Conservation (phyloP, 1,140 invertebrate species). For the Homalodisca vitripennis region DNA sequence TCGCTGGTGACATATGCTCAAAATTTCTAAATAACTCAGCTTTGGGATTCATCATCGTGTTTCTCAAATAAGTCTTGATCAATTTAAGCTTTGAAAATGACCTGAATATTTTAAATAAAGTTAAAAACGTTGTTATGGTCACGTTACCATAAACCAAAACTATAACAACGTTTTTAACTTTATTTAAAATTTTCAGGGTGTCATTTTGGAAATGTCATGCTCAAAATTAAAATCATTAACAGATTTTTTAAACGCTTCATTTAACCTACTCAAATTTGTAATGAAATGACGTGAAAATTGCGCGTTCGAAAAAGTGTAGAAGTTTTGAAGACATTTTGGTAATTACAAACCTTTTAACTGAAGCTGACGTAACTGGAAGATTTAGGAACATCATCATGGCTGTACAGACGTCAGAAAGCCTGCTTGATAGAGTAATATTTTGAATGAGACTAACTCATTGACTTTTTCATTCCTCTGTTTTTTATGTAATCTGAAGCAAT, state of each 20-base stretch:
- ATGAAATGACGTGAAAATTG: not conserved
- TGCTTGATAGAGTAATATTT: conserved; percentile 8
- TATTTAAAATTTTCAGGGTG: not conserved
- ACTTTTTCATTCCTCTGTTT: not conserved
- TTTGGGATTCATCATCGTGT: not conserved
- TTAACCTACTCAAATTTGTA: not conserved
- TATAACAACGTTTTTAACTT: not conserved
- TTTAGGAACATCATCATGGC: conserved; percentile 21
- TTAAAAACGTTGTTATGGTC: not conserved
- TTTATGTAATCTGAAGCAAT: not conserved
- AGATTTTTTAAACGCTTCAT: not conserved
- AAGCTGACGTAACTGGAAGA: conserved; percentile 24
- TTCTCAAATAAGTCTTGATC: not conserved
- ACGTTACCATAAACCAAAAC: not conserved
- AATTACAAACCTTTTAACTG: not conserved
- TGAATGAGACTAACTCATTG: not conserved
- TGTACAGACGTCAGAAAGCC: conserved; percentile 20
- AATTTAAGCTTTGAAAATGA: not conserved
- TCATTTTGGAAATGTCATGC: too few species aligned
- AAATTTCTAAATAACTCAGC: not conserved
- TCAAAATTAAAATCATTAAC: not conserved
- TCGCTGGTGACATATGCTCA: not conserved
- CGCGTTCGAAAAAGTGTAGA: not conserved
- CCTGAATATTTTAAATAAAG: not conserved
- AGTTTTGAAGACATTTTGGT: not conserved